phyloP scores from a whole-genome alignment of 2,113 vertebrate genomes.

The Ageneiosus marmoratus region DNA sequence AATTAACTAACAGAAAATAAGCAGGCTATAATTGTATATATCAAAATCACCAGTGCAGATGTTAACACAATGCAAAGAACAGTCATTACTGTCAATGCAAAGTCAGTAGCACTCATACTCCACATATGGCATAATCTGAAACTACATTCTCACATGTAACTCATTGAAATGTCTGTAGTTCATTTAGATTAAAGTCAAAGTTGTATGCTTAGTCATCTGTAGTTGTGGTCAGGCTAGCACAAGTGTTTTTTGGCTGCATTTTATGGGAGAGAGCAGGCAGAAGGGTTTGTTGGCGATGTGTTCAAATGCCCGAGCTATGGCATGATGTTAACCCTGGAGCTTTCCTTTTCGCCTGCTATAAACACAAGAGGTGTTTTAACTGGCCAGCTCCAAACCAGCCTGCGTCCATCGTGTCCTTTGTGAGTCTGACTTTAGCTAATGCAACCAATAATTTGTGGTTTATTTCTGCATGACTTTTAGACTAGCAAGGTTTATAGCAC shows the following conservation, averaged over 20 bases:
- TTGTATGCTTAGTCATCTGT: constrained; percentile 40
- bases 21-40: not conserved
- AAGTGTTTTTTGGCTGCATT: not conserved
- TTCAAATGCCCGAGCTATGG: constrained; percentile 14
- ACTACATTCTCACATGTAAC: constrained; percentile 21
- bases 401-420: constrained; percentile 27
- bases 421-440: constrained; percentile 44
- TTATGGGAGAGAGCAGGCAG: not conserved
- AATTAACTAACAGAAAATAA: not conserved
- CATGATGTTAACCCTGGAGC: not conserved
- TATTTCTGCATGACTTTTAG: constrained; percentile 39
- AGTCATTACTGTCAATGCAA: not conserved
- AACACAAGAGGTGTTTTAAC: constrained; percentile 23
- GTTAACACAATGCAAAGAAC: not conserved
- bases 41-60: not conserved
- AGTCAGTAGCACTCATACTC: not conserved
- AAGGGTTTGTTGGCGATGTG: not conserved
- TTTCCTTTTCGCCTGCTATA: constrained; percentile 17
- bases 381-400: constrained; percentile 9
- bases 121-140: not conserved
- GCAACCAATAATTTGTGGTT: constrained; percentile 52
- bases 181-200: constrained; percentile 39
- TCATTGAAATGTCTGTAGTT: constrained; percentile 29
- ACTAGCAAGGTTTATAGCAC: constrained; percentile 42
- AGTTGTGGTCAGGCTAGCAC: constrained; percentile 37